Evolutionary conservation across 2,888 invertebrate species (phyloP).

Genomic region (Eremobia ochroleuca): DNA sequence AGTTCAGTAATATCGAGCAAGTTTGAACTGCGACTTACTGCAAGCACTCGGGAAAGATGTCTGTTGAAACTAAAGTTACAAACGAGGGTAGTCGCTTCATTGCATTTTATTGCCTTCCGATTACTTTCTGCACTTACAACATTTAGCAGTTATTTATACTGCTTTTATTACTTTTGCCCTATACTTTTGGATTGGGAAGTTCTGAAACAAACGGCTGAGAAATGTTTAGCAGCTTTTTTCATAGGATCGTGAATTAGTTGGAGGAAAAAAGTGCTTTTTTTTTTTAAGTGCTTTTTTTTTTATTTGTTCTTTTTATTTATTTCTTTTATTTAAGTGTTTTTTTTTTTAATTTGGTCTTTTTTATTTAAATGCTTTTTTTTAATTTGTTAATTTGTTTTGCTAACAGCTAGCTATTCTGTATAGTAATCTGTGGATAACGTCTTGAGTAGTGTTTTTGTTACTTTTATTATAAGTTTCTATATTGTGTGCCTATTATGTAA

Average conservation of each 20-base stretch:
- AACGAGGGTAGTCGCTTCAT: constrained; percentile 32
- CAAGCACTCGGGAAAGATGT: constrained; percentile 8
- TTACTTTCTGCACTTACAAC: constrained; percentile 43
- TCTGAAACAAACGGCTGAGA: neutral
- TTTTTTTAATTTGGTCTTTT: too few species aligned
- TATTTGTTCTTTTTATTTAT: too few species aligned
- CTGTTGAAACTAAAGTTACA: constrained; percentile 45
- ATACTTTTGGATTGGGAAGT: constrained; percentile 16
- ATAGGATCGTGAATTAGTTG: neutral
- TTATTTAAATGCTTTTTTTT: too few species aligned
- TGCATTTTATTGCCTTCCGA: constrained; percentile 50
- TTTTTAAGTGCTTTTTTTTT: too few species aligned
- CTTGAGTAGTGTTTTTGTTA: too few species aligned
- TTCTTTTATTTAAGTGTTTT: too few species aligned
- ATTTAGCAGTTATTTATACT: constrained; percentile 26
- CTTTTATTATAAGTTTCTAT: too few species aligned
- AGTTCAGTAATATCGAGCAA: constrained; percentile 22
- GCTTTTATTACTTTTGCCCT: constrained; percentile 26
- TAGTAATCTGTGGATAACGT: too few species aligned
- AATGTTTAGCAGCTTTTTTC: neutral
- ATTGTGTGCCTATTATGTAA: too few species aligned
- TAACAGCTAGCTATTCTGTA: too few species aligned
- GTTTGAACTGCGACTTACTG: constrained; percentile 25
- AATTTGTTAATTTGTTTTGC: too few species aligned
- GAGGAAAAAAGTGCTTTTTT: too few species aligned